A percentile compares a stretch with the other conserved stretches of the same genome.
These are phyloP conservation scores for Heterotis niloticus DNA, from an alignment of 2,113 vertebrate species.

Conservation along the genomic window DNA sequence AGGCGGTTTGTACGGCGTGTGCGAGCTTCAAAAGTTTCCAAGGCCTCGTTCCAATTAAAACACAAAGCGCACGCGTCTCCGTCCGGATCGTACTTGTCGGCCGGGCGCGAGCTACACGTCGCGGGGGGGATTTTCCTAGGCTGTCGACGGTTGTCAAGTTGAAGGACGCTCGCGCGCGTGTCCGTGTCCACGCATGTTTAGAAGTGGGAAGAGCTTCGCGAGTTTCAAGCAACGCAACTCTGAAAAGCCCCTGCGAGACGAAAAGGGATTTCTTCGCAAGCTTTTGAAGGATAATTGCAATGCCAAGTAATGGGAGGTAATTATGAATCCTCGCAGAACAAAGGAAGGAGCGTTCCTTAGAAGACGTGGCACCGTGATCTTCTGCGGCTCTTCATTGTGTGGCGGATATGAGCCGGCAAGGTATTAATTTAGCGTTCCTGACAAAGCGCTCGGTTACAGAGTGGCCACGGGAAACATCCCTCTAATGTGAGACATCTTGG, in stretches of 20 bases:
- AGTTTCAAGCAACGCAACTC: background rate
- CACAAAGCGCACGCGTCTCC: background rate
- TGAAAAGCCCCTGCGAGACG: background rate
- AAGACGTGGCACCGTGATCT: background rate
- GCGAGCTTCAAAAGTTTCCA: background rate
- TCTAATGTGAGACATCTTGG: no score
- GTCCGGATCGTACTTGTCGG: no score
- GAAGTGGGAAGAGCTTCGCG: background rate
- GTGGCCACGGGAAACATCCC: no score
- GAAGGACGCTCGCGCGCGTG: background rate
- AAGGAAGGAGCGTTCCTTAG: background rate
- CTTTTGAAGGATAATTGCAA: constrained; percentile 4
- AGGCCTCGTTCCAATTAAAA: background rate
- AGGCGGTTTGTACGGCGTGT: background rate
- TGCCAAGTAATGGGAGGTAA: background rate
- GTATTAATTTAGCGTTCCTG: background rate
- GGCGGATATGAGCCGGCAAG: background rate
- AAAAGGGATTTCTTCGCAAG: background rate
- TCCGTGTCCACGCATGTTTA: background rate
- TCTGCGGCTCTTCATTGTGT: background rate
- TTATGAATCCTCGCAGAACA: background rate
- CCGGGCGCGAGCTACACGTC: background rate
- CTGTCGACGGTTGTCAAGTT: background rate
- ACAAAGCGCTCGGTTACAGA: background rate
- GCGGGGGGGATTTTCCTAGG: background rate